Conservation (phyloP, 2,797 vertebrate genomes). For the Ceryle rudis region DNA sequence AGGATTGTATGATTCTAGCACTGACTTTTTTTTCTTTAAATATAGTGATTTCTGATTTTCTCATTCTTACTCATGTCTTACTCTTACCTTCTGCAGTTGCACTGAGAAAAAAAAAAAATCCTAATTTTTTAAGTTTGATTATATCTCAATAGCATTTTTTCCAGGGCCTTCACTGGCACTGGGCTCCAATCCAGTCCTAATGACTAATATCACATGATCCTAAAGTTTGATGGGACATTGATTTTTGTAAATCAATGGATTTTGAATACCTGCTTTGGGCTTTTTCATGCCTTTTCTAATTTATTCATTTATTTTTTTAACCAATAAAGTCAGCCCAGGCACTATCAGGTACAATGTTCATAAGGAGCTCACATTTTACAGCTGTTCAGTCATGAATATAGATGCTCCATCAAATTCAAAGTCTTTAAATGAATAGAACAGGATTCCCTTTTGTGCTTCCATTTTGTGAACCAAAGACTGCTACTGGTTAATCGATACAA, state of each 20-base stretch:
- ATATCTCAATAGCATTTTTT: neutral
- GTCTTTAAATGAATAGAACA: neutral
- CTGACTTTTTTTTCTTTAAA: accelerated
- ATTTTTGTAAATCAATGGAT: neutral
- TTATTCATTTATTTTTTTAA: neutral
- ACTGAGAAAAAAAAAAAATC: neutral
- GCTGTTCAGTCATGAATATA: neutral
- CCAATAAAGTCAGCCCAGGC: neutral
- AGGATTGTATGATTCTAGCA: neutral
- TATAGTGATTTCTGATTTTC: neutral
- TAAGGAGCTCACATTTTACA: neutral
- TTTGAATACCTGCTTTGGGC: neutral
- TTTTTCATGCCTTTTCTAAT: neutral
- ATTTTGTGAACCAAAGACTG: neutral
- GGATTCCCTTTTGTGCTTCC: neutral
- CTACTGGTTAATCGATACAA: neutral
- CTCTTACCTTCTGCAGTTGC: neutral
- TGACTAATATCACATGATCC: neutral
- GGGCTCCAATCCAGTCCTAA: neutral
- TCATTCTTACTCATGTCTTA: neutral
- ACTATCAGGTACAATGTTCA: neutral
- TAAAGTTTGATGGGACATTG: neutral
- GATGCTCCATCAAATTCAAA: neutral
- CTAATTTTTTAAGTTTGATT: neutral
- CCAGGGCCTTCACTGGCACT: neutral